These are phyloP conservation scores for Crax fasciolata DNA, from an alignment of 2,797 vertebrate species.

Conservation along the genomic window DNA sequence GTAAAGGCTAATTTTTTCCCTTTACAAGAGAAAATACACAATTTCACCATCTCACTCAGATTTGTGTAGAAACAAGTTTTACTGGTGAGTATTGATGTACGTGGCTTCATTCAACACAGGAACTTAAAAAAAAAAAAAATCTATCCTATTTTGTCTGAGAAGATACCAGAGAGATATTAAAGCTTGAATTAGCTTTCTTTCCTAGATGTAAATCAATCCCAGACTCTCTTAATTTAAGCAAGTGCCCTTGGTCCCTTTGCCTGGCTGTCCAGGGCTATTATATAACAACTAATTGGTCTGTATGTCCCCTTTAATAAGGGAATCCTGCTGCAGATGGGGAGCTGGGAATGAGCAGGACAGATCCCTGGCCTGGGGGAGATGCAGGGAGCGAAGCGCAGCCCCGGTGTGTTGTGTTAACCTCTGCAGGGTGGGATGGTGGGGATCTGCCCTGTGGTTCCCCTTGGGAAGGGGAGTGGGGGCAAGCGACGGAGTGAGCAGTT, in stretches of 20 bases:
- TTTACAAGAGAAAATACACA: background rate
- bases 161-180: conserved; percentile 13
- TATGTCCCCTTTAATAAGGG: conserved; percentile 70
- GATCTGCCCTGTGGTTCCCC: background rate
- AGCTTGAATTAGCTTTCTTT: background rate
- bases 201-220: conserved; percentile 61
- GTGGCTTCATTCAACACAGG: background rate
- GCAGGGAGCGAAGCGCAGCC: background rate
- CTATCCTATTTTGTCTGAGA: conserved; percentile 1
- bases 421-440: background rate
- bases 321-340: conserved; percentile 15
- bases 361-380: background rate
- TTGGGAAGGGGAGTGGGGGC: background rate
- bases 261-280: conserved; percentile 66
- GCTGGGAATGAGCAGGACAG: background rate
- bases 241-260: conserved; percentile 45
- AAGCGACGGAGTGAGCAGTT: conserved; percentile 46
- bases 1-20: background rate
- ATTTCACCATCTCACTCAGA: background rate
- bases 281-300: conserved; percentile 78
- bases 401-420: conserved; percentile 62
- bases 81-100: background rate
- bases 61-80: background rate
- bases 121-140: background rate
- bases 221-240: conserved; percentile 56